Evolutionary conservation across 1,140 invertebrate species (phyloP).

Genomic region (Teleogryllus occipitalis): DNA sequence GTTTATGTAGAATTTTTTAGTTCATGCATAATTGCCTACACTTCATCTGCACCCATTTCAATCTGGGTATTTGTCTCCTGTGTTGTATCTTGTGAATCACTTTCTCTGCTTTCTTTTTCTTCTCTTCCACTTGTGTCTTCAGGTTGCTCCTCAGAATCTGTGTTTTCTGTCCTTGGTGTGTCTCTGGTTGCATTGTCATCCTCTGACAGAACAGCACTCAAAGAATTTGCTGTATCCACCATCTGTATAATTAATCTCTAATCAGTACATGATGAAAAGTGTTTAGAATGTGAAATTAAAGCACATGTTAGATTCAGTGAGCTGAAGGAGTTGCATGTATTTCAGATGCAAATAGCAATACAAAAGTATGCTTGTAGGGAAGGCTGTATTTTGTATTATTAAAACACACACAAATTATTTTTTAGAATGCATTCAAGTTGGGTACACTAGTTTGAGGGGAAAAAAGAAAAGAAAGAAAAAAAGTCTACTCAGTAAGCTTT

Average conservation of each 20-base stretch:
- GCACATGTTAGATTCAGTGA: neutral
- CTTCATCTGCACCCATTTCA: conserved; percentile 11
- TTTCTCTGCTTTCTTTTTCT: neutral
- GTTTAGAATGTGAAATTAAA: neutral
- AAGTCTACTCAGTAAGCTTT: too few species aligned
- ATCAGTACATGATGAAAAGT: too few species aligned
- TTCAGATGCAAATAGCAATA: neutral
- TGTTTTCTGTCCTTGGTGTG: too few species aligned
- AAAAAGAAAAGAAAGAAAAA: too few species aligned
- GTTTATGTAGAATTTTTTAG: neutral
- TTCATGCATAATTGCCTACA: neutral
- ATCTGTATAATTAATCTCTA: conserved; percentile 25
- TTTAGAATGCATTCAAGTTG: too few species aligned
- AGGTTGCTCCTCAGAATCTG: neutral
- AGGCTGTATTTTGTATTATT: neutral
- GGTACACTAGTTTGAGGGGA: too few species aligned
- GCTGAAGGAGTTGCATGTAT: neutral
- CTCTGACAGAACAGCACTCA: conserved; percentile 26
- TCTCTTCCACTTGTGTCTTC: neutral
- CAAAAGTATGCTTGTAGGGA: neutral
- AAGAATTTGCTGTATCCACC: conserved; percentile 30
- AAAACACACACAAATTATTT: too few species aligned
- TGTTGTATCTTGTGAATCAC: too few species aligned
- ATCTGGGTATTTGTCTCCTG: too few species aligned
- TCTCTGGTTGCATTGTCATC: neutral